phyloP scores from a whole-genome alignment of 2,797 vertebrate genomes.

The Poecilia picta region DNA sequence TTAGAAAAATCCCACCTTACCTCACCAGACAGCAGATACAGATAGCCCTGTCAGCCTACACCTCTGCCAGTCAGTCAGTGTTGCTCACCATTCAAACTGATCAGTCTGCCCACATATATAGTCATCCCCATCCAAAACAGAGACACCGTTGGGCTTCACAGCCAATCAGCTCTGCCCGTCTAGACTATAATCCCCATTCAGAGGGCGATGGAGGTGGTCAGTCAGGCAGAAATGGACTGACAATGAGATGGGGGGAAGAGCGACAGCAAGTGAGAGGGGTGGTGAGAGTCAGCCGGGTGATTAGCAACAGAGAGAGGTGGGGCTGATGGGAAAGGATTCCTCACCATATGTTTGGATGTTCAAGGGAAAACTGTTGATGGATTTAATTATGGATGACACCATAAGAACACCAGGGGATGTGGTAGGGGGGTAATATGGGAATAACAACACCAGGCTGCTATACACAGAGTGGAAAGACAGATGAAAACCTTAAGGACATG shows the following conservation, averaged over 20 bases:
- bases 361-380: slow-evolving; percentile 72
- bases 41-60: slow-evolving; percentile 46
- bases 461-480: slow-evolving; percentile 65
- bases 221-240: slow-evolving; percentile 70
- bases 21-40: slow-evolving; percentile 40
- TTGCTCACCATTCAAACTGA: slow-evolving; percentile 76
- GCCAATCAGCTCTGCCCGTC: slow-evolving; percentile 74
- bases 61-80: slow-evolving; percentile 49
- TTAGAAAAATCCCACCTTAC: slow-evolving; percentile 38
- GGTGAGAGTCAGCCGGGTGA: slow-evolving; percentile 71
- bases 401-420: slow-evolving; percentile 54
- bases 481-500: not conserved
- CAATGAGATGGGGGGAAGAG: slow-evolving; percentile 60
- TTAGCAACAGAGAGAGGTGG: slow-evolving; percentile 28
- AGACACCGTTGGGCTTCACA: slow-evolving; percentile 39
- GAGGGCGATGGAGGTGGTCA: slow-evolving; percentile 44
- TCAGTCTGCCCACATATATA: slow-evolving; percentile 67
- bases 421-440: slow-evolving; percentile 9
- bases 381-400: slow-evolving; percentile 76
- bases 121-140: slow-evolving; percentile 62
- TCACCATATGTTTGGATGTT: slow-evolving; percentile 79
- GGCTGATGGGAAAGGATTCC: slow-evolving; percentile 6
- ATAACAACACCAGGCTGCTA: slow-evolving; percentile 51
- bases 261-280: slow-evolving; percentile 28
- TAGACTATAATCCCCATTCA: slow-evolving; percentile 74